Evolutionary conservation across 92 coral and sea anemone genomes (phyloP), one percentile per base, ranked within the genome.

Genomic region (Siderastrea radians): DNA sequence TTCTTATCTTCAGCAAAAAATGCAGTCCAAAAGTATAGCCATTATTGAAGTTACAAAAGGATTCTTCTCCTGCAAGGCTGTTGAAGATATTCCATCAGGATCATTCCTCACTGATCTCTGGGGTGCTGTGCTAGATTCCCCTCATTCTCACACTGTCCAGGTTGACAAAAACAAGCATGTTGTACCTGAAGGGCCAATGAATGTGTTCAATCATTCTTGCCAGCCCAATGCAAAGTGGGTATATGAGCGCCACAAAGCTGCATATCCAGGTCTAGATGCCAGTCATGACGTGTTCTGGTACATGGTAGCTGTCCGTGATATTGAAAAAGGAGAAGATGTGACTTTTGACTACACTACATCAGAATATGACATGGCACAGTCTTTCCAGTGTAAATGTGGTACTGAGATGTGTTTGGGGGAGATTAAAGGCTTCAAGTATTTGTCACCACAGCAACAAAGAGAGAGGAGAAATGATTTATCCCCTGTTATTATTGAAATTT

Each of bases 101-200:
- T 68, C 88, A 8, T 92, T 92, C 77, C 54, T 92, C 64, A 72
- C 93, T 1, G 95, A 92, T 55, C 80, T 89, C 52, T 84, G 93
- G 90, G 95, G 95, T 44, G 58, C 71, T 48, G 93, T 92, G 16
- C 38, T 62, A 8, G 54, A 76, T 57, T 69, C 61, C 15, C 77
- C 74, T 3, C 44, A 52, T 7, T 19, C 75, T 61, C 69, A 92
- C 74, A 85, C 95, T 2, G 68, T 92, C 2, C 95, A 89, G 26
- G 71, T 92, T 43, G 86, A 52, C 73, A 66, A 48, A 14, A 63
- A 89, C n/a, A 89, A 68, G 69, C 95, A 92, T 52, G 84, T 92
- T 38, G 77, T 10, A 16, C 62, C 84, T 19, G 50, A n/a, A 14
- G 93, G 91, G 14, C 49, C 57, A 3, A 46, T 82, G 66, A 57